Percentiles rank a stretch among this genome's conserved stretches.
Evolutionary conservation across 2,113 vertebrate species (phyloP).

Genomic region (Patagioenas fasciata): DNA sequence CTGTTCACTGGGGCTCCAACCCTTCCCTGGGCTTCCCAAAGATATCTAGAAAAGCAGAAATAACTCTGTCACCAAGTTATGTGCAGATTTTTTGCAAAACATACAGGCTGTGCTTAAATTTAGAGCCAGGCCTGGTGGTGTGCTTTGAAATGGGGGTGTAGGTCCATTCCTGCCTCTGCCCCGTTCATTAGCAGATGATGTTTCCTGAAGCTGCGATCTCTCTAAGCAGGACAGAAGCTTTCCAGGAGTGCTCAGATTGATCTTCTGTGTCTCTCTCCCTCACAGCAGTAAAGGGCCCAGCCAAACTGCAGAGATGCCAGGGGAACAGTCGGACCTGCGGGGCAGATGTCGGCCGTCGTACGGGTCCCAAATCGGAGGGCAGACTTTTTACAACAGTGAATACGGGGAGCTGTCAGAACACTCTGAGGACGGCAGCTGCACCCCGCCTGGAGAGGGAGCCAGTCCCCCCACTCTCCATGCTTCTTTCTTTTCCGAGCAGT

Average conservation of each 20-base stretch:
- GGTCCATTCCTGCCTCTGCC: neutral
- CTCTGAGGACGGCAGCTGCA: constrained; percentile 57
- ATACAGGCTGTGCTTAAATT: neutral
- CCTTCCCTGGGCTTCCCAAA: neutral
- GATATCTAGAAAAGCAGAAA: neutral
- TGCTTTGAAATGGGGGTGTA: neutral
- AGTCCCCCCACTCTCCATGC: constrained; percentile 36
- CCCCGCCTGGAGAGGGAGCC: constrained; percentile 49
- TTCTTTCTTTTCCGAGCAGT: constrained; percentile 73
- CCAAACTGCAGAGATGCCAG: constrained; percentile 75
- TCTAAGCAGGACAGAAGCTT: neutral
- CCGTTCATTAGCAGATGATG: neutral
- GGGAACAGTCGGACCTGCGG: constrained; percentile 65
- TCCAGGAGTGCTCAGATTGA: neutral
- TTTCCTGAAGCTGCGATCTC: neutral
- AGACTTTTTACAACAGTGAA: constrained; percentile 97
- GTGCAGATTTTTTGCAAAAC: neutral
- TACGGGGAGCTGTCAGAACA: constrained; percentile 89
- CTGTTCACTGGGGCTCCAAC: neutral
- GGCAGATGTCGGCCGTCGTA: constrained; percentile 70
- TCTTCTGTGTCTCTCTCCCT: constrained; percentile 8
- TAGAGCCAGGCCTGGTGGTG: neutral
- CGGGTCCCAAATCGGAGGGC: constrained; percentile 82
- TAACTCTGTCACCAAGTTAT: neutral
- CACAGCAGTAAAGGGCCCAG: constrained; percentile 75